phyloP scores from a whole-genome alignment of 2,113 vertebrate genomes.

The Balaenoptera acutorostrata region DNA sequence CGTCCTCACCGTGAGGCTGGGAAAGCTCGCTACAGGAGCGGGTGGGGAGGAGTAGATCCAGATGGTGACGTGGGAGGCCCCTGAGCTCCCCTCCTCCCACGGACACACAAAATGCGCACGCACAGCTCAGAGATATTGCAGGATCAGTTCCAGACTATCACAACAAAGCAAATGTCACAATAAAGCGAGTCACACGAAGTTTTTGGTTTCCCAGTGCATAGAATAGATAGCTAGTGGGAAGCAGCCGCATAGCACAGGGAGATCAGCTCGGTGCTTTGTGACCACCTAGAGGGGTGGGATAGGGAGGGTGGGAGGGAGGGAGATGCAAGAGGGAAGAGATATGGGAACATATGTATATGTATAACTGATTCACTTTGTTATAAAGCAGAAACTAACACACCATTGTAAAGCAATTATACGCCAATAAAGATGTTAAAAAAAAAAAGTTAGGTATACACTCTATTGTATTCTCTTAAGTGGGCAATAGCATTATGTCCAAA shows the following conservation, averaged over 20 bases:
- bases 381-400: too few species aligned
- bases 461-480: background rate
- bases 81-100: background rate
- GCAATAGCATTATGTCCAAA: background rate
- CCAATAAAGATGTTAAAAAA: too few species aligned
- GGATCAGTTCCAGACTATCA: background rate
- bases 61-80: background rate
- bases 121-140: background rate
- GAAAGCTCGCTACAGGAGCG: background rate
- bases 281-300: too few species aligned
- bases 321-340: too few species aligned
- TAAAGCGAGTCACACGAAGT: background rate
- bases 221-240: too few species aligned
- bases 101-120: background rate
- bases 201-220: background rate
- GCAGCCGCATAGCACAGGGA: too few species aligned
- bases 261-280: too few species aligned
- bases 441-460: background rate
- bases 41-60: background rate
- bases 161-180: background rate
- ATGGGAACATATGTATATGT: too few species aligned
- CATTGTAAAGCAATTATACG: too few species aligned
- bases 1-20: background rate
- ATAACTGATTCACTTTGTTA: too few species aligned
- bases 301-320: too few species aligned